These are phyloP conservation scores for Siniperca obscura DNA, from an alignment of 2,797 vertebrate species.

Conservation along the genomic window DNA sequence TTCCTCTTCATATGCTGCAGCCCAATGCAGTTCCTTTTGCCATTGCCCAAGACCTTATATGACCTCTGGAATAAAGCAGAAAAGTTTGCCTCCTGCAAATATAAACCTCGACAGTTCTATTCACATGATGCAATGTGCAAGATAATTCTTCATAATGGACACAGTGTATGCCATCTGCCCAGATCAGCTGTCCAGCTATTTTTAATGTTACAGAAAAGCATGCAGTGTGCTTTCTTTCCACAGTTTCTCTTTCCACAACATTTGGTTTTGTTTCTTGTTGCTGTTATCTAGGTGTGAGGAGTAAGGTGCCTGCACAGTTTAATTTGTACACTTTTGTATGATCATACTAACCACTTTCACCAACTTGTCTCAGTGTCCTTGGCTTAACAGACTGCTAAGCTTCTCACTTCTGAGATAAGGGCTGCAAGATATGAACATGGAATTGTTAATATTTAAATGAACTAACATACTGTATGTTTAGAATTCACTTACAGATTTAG, in stretches of 20 bases:
- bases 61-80: slow-evolving; percentile 58
- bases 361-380: slow-evolving; percentile 45
- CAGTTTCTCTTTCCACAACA: slow-evolving; percentile 47
- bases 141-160: slow-evolving; percentile 72
- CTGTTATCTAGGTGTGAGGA: slow-evolving; percentile 32
- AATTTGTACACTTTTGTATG: slow-evolving; percentile 34
- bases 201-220: slow-evolving; percentile 68
- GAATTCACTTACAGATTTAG: slow-evolving; percentile 59
- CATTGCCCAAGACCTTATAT: slow-evolving; percentile 51
- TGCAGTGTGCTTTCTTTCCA: slow-evolving; percentile 67
- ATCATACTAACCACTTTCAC: slow-evolving; percentile 36
- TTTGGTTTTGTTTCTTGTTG: slow-evolving; percentile 54
- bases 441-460: slow-evolving; percentile 54
- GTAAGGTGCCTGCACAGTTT: slow-evolving; percentile 41
- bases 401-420: slow-evolving; percentile 41
- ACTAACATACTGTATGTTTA: slow-evolving; percentile 44
- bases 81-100: slow-evolving; percentile 56
- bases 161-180: slow-evolving; percentile 83
- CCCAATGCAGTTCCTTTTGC: slow-evolving; percentile 53
- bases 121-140: slow-evolving; percentile 68
- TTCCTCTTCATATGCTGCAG: slow-evolving; percentile 44
- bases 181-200: slow-evolving; percentile 64
- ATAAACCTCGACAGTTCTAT: slow-evolving; percentile 63
- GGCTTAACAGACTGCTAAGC: slow-evolving; percentile 52
- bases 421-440: slow-evolving; percentile 46